phyloP scores from a whole-genome alignment of 1,140 invertebrate species.

The Metopolophium dirhodum region DNA sequence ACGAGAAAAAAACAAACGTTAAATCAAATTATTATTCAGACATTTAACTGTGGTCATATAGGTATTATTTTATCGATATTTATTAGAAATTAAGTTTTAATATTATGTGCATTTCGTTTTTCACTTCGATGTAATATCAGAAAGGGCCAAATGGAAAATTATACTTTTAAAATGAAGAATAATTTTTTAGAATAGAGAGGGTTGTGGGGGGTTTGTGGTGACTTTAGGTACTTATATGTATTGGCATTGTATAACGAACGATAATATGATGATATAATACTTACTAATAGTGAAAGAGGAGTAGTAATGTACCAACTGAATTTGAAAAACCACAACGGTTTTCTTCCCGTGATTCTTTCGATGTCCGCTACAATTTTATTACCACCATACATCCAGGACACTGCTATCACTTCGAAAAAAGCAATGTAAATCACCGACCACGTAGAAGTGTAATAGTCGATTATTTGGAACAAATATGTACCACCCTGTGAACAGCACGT shows the following conservation, averaged over 20 bases:
- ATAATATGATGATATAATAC: conserved; percentile 52
- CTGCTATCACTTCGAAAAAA: conserved; percentile 89
- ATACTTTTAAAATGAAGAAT: not conserved
- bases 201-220: not conserved
- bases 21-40: not conserved
- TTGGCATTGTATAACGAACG: not conserved
- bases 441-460: conserved; percentile 91
- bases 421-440: conserved; percentile 90
- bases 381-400: conserved; percentile 92
- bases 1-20: conserved; percentile 34
- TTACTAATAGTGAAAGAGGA: conserved; percentile 81
- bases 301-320: conserved; percentile 84
- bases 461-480: conserved; percentile 90
- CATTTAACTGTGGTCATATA: not conserved
- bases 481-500: conserved; percentile 72
- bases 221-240: not conserved
- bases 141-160: not conserved
- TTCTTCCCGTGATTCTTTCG: conserved; percentile 83
- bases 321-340: conserved; percentile 80
- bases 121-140: not conserved
- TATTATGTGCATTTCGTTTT: not conserved
- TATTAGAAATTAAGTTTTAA: not conserved
- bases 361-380: conserved; percentile 79
- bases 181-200: not conserved
- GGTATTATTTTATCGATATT: not conserved